Base-by-base conservation (phyloP, 2,888 invertebrate genomes). In the Tipula confusa region DNA sequence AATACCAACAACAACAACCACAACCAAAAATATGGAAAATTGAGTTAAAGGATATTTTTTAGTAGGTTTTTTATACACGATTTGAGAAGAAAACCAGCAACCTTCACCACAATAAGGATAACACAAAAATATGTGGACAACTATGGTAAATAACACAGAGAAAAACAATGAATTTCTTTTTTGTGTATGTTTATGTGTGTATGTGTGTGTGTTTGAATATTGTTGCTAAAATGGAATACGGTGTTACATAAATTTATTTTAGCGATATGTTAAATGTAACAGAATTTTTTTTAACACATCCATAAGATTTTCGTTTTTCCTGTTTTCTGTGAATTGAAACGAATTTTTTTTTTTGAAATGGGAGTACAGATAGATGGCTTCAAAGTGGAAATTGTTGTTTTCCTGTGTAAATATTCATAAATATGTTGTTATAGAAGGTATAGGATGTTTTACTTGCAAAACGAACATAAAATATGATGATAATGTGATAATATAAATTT, bases 361-460 rank as follows among this genome's bases (percentile, higher is more conserved):
- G 24, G 33, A 11, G 3, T 24, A 24, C 13, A 18, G 9, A 24
- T 2, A 64, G 2, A 64, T 64, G 18, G 24, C 24, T 24, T 64
- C 64, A 64, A 64, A 64, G 64, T 64, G 64, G 64, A 64, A 64
- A 64, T 64, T 64, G 64, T 1, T 64, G 64, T 64, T 64, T 64
- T 64, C 64, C 64, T 15, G 43, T 18, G 6, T 64, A 64, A n/a
- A n/a, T 24, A 43, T 43, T 2, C 38, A 43, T n/a, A 15, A 9
- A 6, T 9, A 64, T 64, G 5, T 9, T 9, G 24, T 24, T 4
- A 15, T 43, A 64, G 7, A 64, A 24, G 64, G 64, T 24, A 3
- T 2, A 64, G 64, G 64, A 64, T 64, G 24, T 64, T 64, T 64
- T 9, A 64, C 7, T 24, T 64, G 7, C 24, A 24, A 64, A 64